Base-by-base conservation (phyloP, 2,888 invertebrate species). In the Tridacna crocea region DNA sequence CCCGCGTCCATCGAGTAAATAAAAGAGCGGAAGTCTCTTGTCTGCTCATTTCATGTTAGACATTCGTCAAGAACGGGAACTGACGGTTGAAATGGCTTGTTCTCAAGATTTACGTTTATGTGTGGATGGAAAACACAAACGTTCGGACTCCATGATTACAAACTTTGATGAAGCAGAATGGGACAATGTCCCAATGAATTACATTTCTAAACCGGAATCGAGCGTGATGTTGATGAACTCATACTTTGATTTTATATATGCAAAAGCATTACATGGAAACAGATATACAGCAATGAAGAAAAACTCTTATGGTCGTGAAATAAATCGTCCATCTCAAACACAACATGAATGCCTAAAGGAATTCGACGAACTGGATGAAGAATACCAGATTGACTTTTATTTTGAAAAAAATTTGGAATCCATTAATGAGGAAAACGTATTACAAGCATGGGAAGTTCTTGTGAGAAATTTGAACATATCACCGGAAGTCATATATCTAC, bases 181-280 rank as follows among this genome's bases (percentile, higher is more conserved):
- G 61, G 24, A 78, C 55, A 12, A 22, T 51, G 60, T 73, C 24
- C 60, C 60, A 8, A 60, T 73, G 24, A 36, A 60, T 22, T 27
- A 73, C 36, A 17, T 22, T 46, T 60, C 60, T 36, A 15, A 22
- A 36, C 60, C 73, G 36, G 60, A 48, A 65, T 63, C 75, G 17
- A 65, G 48, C 17, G 65, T 63, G 22, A 63, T 75, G 61, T 19
- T 65, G 63, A 72, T 80, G 80, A 51, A 76, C 10, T 75, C 75
- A 22, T 78, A 82, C 46, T 74, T 77, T 36, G 74, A 82, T 27
- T 82, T 77, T 74, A 58, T 82, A 8, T 81, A 77, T 55, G 77
- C 81, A 10, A 77, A 81, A 60, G 81, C 81, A 0, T 55, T 81
- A 24, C 15, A 22, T 77, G 74, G 55, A 36, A 70, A 77, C 0